Percentiles rank a stretch among this genome's conserved stretches.
These are phyloP conservation scores for Gymnothorax reevesii DNA, from an alignment of 2,797 vertebrate genomes.

Conservation along the genomic window DNA sequence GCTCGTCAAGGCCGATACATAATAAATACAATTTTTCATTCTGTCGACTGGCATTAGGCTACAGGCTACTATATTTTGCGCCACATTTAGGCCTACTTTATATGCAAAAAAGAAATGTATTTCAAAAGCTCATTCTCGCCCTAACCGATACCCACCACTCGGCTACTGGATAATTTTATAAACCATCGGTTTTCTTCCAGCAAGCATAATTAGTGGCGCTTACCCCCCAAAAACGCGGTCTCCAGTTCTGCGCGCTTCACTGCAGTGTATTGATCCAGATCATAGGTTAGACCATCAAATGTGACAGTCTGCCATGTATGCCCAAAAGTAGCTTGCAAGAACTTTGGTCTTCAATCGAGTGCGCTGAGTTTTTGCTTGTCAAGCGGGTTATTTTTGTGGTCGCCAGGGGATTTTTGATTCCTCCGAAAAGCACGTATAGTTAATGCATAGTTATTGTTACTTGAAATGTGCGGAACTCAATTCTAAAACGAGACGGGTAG, in stretches of 20 bases:
- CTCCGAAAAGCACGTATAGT: neutral
- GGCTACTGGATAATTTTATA: neutral
- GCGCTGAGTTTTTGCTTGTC: neutral
- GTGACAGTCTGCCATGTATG: neutral
- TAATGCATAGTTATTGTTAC: neutral
- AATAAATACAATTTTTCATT: neutral
- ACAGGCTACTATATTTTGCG: neutral
- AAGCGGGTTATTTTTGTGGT: neutral
- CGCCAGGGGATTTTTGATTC: neutral
- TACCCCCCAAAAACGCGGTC: neutral
- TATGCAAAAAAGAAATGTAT: neutral
- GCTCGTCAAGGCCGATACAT: neutral
- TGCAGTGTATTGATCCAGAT: neutral
- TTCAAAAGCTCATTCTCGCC: neutral
- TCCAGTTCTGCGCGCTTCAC: neutral
- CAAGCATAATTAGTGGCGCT: neutral
- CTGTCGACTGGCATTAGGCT: neutral
- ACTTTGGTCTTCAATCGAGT: neutral
- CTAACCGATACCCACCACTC: neutral
- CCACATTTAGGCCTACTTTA: neutral
- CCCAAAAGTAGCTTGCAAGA: neutral
- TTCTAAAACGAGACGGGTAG: neutral
- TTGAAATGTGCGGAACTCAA: neutral
- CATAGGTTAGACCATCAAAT: neutral
- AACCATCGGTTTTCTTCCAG: neutral